Evolutionary conservation across 2,888 invertebrate species (phyloP).

Genomic region (Disparrhopalites patrizii): DNA sequence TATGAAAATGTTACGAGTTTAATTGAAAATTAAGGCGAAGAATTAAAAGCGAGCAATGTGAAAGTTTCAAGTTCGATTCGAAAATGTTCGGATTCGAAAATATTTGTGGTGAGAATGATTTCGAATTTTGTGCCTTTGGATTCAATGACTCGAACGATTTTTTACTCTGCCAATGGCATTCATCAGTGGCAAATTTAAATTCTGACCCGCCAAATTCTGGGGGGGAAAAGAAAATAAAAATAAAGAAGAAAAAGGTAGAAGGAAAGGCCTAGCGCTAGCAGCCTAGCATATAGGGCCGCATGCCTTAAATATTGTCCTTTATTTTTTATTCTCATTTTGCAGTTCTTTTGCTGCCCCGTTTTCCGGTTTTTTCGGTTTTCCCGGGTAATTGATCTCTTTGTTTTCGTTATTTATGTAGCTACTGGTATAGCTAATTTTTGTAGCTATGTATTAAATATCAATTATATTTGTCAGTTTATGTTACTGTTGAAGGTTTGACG

Average conservation of each 20-base stretch:
- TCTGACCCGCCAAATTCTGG: background rate
- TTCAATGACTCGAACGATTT: background rate
- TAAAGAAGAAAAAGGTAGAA: no score
- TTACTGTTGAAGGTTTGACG: background rate
- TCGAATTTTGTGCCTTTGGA: background rate
- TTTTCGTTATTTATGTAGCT: background rate
- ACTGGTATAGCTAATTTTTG: background rate
- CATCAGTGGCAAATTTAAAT: background rate
- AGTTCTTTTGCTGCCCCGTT: no score
- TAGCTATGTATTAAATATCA: background rate
- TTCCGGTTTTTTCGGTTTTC: no score
- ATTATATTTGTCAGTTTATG: background rate
- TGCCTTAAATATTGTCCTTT: no score
- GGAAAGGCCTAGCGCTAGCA: no score
- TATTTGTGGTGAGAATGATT: background rate
- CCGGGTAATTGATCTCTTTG: no score
- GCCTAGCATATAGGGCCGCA: no score
- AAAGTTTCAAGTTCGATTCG: no score
- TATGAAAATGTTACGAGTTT: no score
- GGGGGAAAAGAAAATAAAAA: background rate
- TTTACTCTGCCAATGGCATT: background rate
- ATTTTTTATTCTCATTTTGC: no score
- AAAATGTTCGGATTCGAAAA: background rate
- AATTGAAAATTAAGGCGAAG: no score
- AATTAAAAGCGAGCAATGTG: no score